phyloP scores from a whole-genome alignment of 2,113 vertebrate genomes.

The Gobius niger region DNA sequence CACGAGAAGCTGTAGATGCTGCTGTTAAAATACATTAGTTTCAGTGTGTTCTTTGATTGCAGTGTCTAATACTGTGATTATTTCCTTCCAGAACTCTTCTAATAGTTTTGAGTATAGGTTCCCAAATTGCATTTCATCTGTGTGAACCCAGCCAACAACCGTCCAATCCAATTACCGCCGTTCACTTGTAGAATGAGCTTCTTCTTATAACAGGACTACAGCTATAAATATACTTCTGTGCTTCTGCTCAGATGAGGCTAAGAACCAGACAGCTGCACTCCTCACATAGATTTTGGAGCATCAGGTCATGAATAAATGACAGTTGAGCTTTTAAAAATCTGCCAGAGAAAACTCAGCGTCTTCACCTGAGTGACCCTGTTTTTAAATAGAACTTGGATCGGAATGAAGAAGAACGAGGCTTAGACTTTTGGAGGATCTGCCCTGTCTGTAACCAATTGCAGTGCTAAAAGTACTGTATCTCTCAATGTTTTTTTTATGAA shows the following conservation, averaged over 20 bases:
- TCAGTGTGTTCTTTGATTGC: neutral
- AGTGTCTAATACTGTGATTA: conserved; percentile 12
- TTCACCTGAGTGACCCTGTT: conserved; percentile 21
- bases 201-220: conserved; percentile 12
- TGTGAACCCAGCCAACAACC: conserved; percentile 3
- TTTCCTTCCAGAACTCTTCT: conserved; percentile 22
- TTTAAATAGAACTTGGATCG: conserved; percentile 3
- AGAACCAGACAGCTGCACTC: conserved; percentile 41
- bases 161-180: neutral
- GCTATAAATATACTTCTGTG: conserved; percentile 23
- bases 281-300: conserved; percentile 19
- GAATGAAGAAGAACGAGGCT: neutral
- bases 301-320: conserved; percentile 43
- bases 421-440: neutral
- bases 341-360: conserved; percentile 7
- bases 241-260: conserved; percentile 21
- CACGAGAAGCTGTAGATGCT: too few species aligned
- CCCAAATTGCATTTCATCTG: neutral
- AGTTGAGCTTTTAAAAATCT: conserved; percentile 6
- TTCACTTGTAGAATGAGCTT: neutral
- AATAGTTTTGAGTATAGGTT: conserved; percentile 21
- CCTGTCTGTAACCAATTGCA: neutral
- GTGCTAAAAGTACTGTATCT: neutral
- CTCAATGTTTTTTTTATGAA: neutral
- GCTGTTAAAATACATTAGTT: conserved; percentile 7